Conservation (phyloP, 2,113 vertebrate genomes). For the Paradisaea rubra region DNA sequence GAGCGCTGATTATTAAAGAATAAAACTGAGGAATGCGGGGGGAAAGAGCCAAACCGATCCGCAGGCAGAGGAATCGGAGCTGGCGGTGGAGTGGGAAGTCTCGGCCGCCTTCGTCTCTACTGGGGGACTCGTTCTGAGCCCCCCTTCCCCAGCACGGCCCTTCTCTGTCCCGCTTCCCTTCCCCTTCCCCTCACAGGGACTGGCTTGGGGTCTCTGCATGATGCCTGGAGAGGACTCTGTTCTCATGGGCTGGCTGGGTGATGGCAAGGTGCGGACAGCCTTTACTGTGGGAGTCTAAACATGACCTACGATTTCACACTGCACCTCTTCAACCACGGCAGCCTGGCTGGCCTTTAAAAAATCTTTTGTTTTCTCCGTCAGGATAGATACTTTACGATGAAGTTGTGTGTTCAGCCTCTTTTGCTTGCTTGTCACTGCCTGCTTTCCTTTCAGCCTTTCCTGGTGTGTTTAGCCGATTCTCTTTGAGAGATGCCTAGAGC, state of each 20-base stretch:
- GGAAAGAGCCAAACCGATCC: not conserved
- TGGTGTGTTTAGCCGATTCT: not conserved
- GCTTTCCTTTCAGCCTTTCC: conserved; percentile 20
- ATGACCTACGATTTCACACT: not conserved
- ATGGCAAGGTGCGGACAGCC: not conserved
- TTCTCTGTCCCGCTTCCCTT: not conserved
- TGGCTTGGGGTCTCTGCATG: not conserved
- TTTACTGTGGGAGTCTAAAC: not conserved
- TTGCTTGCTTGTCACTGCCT: conserved; percentile 49
- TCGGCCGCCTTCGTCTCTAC: not conserved
- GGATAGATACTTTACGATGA: not conserved
- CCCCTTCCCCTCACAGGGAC: not conserved
- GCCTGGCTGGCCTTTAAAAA: not conserved
- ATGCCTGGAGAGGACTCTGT: not conserved
- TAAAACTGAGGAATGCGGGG: not conserved
- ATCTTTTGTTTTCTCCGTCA: not conserved
- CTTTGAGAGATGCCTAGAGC: not conserved
- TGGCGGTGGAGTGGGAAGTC: not conserved
- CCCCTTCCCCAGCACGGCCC: not conserved
- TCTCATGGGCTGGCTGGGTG: not conserved
- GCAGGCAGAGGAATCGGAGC: not conserved
- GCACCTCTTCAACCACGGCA: not conserved
- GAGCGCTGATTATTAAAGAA: not conserved
- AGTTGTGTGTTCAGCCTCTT: not conserved
- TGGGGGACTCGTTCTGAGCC: not conserved